Evolutionary conservation across 2,797 vertebrate species (phyloP).

Genomic region (Oryzias dopingdopingensis): DNA sequence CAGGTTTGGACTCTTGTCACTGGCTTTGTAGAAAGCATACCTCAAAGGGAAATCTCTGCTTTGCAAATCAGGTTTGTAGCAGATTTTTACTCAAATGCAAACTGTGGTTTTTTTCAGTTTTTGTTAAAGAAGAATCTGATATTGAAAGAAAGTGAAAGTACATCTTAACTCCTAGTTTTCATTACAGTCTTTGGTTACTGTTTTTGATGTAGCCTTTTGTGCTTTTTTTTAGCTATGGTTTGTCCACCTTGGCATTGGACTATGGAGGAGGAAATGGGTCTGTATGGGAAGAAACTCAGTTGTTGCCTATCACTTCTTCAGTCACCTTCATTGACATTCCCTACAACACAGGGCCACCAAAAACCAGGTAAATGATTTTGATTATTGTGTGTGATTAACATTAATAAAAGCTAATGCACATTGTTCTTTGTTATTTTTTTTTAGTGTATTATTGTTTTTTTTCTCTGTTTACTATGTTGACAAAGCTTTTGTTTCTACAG

Average conservation of each 20-base stretch:
- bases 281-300: conserved; percentile 66
- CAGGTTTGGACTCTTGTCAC: conserved; percentile 74
- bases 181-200: neutral
- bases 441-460: no score
- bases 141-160: neutral
- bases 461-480: no score
- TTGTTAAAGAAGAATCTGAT: neutral
- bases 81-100: neutral
- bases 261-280: conserved; percentile 74
- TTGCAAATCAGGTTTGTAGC: conserved; percentile 82
- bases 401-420: no score
- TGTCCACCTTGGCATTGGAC: conserved; percentile 79
- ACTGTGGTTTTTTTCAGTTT: conserved; percentile 5
- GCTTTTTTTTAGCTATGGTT: conserved; percentile 75
- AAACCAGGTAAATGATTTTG: conserved; percentile 77
- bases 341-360: conserved; percentile 67
- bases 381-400: no score
- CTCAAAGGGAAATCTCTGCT: conserved; percentile 79
- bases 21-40: conserved; percentile 73
- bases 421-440: no score
- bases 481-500: no score
- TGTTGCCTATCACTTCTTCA: conserved; percentile 82
- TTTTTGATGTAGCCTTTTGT: conserved; percentile 7
- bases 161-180: neutral
- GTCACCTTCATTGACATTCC: conserved; percentile 86